Evolutionary conservation across 2,888 invertebrate species (phyloP), one percentile per base, ranked within the genome.

Genomic region (Onchidella celtica): DNA sequence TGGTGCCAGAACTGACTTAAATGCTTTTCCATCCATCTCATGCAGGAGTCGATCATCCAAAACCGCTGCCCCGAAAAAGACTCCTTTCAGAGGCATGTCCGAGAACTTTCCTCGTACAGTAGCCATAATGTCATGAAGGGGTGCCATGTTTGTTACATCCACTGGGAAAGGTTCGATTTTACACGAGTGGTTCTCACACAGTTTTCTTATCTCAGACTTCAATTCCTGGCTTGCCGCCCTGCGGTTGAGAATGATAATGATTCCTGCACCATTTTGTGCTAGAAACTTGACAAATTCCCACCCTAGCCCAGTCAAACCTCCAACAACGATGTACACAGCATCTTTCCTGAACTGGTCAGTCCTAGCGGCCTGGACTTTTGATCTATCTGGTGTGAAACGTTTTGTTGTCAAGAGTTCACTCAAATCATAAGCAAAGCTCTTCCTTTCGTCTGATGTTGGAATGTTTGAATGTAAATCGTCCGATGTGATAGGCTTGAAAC

Each of bases 221-320:
- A 85, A 85, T 21, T 85, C 81, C 9, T 68, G 1, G 84, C 85
- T 4, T 47, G 24, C 47, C 88, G 79, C 68, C 90, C n/a, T n/a
- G n/a, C n/a, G n/a, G n/a, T n/a, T n/a, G n/a, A n/a, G n/a, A n/a
- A n/a, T n/a, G n/a, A n/a, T 83, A 2, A 90, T 77, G 27, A 77
- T 47, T 0, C 87, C 86, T 38, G 88, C 90, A 2, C 88, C 87
- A 21, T 76, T 74, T 69, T 82, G 77, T 2, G 86, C 86, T 47
- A 90, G 79, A 32, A 85, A 81, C 14, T 83, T 79, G 1, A 88
- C 83, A 38, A 87, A 76, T n/a, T 87, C 86, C 89, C 89, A 89
- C 3, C 90, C 90, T 1, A 90, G 82, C 2, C 90, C 90, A 4
- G 87, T 89, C 14, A 88, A 82, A 2, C 90, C 89, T 17, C 90